These are phyloP conservation scores for Chaetops frenatus DNA, from an alignment of 2,113 vertebrate species.

Conservation along the genomic window DNA sequence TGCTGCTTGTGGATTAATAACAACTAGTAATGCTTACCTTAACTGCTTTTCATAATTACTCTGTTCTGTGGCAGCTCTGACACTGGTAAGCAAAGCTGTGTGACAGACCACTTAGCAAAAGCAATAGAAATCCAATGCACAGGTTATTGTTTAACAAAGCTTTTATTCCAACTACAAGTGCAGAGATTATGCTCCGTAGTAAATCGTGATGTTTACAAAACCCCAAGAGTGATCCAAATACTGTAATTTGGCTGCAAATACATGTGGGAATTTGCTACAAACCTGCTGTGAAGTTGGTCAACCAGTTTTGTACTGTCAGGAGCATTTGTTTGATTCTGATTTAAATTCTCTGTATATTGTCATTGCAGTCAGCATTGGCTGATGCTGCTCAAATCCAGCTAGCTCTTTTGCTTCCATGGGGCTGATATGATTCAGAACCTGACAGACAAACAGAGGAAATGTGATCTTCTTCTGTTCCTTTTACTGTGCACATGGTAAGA, in stretches of 20 bases:
- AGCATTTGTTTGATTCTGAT: slow-evolving; percentile 51
- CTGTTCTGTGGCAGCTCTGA: not conserved
- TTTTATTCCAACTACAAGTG: not conserved
- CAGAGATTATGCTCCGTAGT: not conserved
- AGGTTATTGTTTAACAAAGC: not conserved
- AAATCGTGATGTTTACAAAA: not conserved
- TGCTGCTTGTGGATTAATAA: not conserved
- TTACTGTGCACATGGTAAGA: not conserved
- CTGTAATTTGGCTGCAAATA: slow-evolving; percentile 2
- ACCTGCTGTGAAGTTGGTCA: slow-evolving; percentile 18
- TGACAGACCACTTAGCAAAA: not conserved
- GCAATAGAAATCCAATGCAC: not conserved
- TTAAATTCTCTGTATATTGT: slow-evolving; percentile 43
- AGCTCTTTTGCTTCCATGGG: slow-evolving; percentile 14
- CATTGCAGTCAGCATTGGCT: slow-evolving; percentile 38
- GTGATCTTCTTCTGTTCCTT: not conserved
- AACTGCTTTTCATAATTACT: not conserved
- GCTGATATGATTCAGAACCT: slow-evolving; percentile 37
- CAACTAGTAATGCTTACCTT: not conserved
- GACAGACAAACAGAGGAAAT: slow-evolving; percentile 30
- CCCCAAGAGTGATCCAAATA: not conserved
- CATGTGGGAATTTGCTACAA: slow-evolving; percentile 1
- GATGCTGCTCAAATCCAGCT: slow-evolving; percentile 41
- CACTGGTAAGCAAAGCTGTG: not conserved
- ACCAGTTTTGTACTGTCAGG: slow-evolving; percentile 32